Base-by-base conservation (phyloP, 1,140 invertebrate species). In the Anthonomus grandis region DNA sequence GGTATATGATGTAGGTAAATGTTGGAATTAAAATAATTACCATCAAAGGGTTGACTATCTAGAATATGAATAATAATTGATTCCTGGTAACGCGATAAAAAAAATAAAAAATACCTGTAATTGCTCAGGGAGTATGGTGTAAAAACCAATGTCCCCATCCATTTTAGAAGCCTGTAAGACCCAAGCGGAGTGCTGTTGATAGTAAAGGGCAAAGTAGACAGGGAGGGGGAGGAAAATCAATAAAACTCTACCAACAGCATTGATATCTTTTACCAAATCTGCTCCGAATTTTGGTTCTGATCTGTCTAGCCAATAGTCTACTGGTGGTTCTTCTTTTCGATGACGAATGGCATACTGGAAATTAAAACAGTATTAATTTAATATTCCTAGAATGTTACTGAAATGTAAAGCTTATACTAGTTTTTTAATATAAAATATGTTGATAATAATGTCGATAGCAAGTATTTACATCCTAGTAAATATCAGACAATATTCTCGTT, bases 141-240 rank as follows among this genome's bases (percentile, higher is more conserved):
- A 80, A 52, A 79, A 81, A 1, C 83, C 81, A 2, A 95, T 70
- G n/a, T 83, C 71, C 8, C 95, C 92, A 68, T 93, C 78, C 91
- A 98, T 94, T 60, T 86, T 80, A 0, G 86, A 85, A 8, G 95
- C 95, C 80, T 98, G 95, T 55, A 97, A 83, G 0, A 93, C 95
- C 95, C 95, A 98, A 39, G 89, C 81, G 0, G 94, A 97, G 10
- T 92, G 94, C 78, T 91, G 85, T 71, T 93, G 90, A 70, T 92
- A 89, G 65, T 86, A 86, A 0, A 97, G 74, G 0, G 93, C 85
- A 93, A 93, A 96, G 71, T 94, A 97, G 2, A 96, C 70, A 4
- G 93, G 92, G 1, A 95, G 67, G 0, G 93, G 91, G 19, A 91
- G 69, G 70, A 90, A 95, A 13, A 96, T 72, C 27, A 84, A 74